phyloP scores from a whole-genome alignment of 2,113 vertebrate species.

The Perca schrenkii region DNA sequence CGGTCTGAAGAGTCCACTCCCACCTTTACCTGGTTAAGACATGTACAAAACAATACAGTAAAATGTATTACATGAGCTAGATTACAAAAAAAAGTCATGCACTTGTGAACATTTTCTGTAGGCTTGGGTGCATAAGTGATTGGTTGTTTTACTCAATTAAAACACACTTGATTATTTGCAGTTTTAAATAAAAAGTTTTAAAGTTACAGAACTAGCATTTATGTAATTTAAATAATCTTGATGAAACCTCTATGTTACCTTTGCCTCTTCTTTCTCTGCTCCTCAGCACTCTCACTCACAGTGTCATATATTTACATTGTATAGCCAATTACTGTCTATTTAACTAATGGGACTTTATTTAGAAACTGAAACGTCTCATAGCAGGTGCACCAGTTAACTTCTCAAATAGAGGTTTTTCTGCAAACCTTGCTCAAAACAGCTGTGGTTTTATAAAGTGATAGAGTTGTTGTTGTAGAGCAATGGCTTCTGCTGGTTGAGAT shows the following conservation, averaged over 20 bases:
- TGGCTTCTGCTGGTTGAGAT: neutral
- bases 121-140: neutral
- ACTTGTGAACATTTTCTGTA: neutral
- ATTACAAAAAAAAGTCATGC: too few relatives aligned
- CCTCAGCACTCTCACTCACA: neutral
- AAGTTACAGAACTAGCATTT: neutral
- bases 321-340: neutral
- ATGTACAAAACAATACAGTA: neutral
- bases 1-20: conserved; percentile 87
- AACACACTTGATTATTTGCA: neutral
- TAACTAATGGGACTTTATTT: neutral
- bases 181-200: neutral
- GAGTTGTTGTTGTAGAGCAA: neutral
- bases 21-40: conserved; percentile 87
- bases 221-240: neutral
- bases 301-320: neutral
- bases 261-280: neutral
- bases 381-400: neutral
- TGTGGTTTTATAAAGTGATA: neutral
- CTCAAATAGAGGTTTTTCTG: too few relatives aligned
- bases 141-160: neutral
- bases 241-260: neutral
- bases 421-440: too few relatives aligned
- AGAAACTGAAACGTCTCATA: neutral
- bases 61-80: neutral